Percentiles rank a stretch among this genome's conserved stretches.
Conservation (phyloP, 2,797 vertebrate genomes). For the Fringilla coelebs region DNA sequence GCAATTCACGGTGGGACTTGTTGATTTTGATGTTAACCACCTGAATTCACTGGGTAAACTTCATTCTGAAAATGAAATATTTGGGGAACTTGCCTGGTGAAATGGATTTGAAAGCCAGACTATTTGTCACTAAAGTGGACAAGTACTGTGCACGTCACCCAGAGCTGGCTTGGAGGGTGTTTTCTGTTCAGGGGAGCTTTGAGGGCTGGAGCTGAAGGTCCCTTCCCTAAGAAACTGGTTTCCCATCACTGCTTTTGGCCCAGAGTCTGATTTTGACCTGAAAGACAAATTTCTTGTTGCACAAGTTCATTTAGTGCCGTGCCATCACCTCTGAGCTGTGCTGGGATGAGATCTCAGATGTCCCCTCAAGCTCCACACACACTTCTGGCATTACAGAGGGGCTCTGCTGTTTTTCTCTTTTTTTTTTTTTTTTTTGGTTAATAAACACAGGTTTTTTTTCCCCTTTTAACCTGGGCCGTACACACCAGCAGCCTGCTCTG, state of each 20-base stretch:
- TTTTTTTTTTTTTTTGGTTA: background rate
- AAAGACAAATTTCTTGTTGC: background rate
- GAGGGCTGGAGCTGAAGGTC: background rate
- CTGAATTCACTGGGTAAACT: background rate
- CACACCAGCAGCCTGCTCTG: background rate
- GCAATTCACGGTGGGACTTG: background rate
- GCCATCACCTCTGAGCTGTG: background rate
- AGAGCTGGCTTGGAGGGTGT: background rate
- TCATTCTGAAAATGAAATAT: background rate
- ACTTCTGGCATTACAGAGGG: background rate
- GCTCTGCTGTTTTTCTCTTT: background rate
- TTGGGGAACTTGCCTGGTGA: background rate
- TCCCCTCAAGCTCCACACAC: background rate
- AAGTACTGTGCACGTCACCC: fast-evolving
- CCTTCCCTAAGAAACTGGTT: background rate
- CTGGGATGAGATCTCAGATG: background rate
- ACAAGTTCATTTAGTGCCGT: background rate
- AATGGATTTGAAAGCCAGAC: background rate
- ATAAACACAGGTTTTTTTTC: background rate
- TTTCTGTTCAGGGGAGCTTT: background rate
- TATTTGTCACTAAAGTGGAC: background rate
- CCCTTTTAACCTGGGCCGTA: background rate
- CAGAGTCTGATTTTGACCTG: background rate
- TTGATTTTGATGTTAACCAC: background rate
- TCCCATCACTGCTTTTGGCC: background rate